Percentiles rank a stretch among this genome's conserved stretches.
Evolutionary conservation across 2,113 vertebrate species (phyloP).

Genomic region (Gracilinanus agilis): DNA sequence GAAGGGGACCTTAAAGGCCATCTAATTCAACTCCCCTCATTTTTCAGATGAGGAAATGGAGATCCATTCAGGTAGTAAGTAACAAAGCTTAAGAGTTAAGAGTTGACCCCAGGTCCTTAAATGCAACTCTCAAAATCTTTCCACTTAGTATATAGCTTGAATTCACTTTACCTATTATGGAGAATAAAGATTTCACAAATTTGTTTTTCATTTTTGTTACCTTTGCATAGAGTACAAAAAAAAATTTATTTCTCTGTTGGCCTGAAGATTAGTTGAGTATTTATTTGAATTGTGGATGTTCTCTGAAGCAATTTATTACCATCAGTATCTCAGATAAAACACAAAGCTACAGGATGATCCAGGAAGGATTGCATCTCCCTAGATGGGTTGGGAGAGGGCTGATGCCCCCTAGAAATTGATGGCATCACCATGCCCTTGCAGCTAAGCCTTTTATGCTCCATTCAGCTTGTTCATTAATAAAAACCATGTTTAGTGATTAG

Average conservation of each 20-base stretch:
- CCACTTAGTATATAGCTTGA: neutral
- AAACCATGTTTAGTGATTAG: neutral
- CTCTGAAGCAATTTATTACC: conserved; percentile 12
- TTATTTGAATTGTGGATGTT: conserved; percentile 41
- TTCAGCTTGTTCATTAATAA: conserved; percentile 2
- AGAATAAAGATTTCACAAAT: conserved; percentile 24
- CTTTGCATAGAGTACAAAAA: conserved; percentile 2
- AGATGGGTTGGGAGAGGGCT: conserved; percentile 11
- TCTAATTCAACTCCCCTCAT: neutral
- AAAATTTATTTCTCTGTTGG: conserved; percentile 26
- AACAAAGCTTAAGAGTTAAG: neutral
- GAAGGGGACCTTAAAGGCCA: neutral
- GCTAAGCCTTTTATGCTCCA: neutral
- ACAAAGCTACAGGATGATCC: neutral
- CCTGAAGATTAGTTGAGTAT: conserved; percentile 15
- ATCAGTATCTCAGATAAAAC: conserved; percentile 25
- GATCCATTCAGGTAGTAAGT: neutral
- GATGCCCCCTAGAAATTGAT: neutral
- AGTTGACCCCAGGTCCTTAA: neutral
- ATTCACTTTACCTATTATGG: neutral
- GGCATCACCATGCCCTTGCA: neutral
- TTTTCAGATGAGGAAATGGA: neutral
- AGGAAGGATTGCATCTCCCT: conserved; percentile 45
- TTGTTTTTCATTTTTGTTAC: conserved; percentile 28
- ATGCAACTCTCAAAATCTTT: neutral